These are phyloP conservation scores for Pan troglodytes DNA, from an alignment of 2,113 vertebrate genomes.

Conservation along the genomic window NHGRI_mPanTro3-v2.1_pri NC_072398.2:43468501-43469000, in stretches of 20 bases:
- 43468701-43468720: too few species aligned
- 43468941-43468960: not conserved
- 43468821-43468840: not conserved
- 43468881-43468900: not conserved
- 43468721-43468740: not conserved
- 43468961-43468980: not conserved
- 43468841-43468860: not conserved
- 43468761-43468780: not conserved
- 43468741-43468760: not conserved
- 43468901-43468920: not conserved
- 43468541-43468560: not conserved
- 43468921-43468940: not conserved
- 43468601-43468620: not conserved
- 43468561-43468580: not conserved
- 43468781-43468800: not conserved
- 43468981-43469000: conserved; percentile 27
- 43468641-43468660: not conserved
- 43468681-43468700: not conserved
- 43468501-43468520: not conserved
- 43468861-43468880: conserved; percentile 11
- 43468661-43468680: not conserved
- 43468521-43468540: conserved; percentile 15
- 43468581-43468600: not conserved
- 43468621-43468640: not conserved
- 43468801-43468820: not conserved